Conservation (phyloP, 2,888 invertebrate species). For the Cosmia pyralina region DNA sequence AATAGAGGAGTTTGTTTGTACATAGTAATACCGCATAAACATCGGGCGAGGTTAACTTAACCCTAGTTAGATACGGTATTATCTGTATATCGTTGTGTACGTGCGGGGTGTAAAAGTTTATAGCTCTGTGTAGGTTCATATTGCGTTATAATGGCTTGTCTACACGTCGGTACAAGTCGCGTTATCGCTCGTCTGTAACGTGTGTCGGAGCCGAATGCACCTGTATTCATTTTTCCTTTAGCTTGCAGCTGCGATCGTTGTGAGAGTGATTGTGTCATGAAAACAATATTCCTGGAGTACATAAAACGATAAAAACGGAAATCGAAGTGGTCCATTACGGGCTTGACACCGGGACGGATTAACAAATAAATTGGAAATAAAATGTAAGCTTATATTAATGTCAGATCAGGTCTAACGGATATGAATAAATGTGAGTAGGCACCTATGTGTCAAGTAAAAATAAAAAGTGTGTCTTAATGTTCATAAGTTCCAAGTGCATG, state of each 20-base stretch:
- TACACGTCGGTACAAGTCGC: slow-evolving; percentile 34
- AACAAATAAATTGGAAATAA: slow-evolving; percentile 27
- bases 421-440: slow-evolving; percentile 11
- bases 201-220: slow-evolving; percentile 37
- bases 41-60: slow-evolving; percentile 58
- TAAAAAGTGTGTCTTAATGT: not conserved
- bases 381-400: slow-evolving; percentile 31
- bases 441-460: not conserved
- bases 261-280: slow-evolving; percentile 11
- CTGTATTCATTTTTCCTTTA: slow-evolving; percentile 39
- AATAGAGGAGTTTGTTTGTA: slow-evolving; percentile 63
- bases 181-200: slow-evolving; percentile 20
- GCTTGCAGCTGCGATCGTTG: slow-evolving; percentile 32
- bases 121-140: slow-evolving; percentile 51
- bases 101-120: slow-evolving; percentile 61
- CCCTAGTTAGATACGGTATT: slow-evolving; percentile 60
- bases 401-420: not conserved
- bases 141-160: slow-evolving; percentile 56
- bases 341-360: slow-evolving; percentile 20
- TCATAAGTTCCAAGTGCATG: too few relatives aligned
- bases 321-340: slow-evolving; percentile 20
- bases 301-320: slow-evolving; percentile 36
- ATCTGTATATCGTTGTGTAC: slow-evolving; percentile 52
- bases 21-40: slow-evolving; percentile 54
- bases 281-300: slow-evolving; percentile 44